phyloP scores from a whole-genome alignment of 2,797 vertebrate genomes.

The Coluber constrictor region DNA sequence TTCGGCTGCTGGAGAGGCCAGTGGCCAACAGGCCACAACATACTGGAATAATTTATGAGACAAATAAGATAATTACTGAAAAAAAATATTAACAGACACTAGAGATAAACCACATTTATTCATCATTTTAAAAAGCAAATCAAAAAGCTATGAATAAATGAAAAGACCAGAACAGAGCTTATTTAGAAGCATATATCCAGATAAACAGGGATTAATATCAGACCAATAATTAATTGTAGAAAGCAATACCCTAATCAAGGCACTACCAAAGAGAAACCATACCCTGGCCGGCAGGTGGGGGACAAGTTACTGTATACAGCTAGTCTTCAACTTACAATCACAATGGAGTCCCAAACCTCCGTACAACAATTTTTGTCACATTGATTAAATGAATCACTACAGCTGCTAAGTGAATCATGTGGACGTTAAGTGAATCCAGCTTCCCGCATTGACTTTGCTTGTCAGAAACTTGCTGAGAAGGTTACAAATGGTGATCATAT shows the following conservation, averaged over 20 bases:
- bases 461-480: no score
- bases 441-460: neutral
- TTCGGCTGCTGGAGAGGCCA: no score
- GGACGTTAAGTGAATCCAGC: neutral
- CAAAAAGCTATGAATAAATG: neutral
- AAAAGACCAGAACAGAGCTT: neutral
- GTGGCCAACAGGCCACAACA: no score
- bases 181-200: neutral
- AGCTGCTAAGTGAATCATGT: neutral
- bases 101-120: no score
- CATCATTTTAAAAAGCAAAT: no score
- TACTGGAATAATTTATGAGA: neutral
- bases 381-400: neutral
- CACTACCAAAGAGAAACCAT: neutral
- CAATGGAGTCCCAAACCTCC: neutral
- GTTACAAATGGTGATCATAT: no score
- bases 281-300: accelerated
- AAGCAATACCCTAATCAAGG: neutral
- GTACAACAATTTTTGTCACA: neutral
- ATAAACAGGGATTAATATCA: no score
- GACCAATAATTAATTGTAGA: neutral
- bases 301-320: neutral
- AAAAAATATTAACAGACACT: neutral
- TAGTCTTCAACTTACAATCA: neutral
- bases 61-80: neutral